These are phyloP conservation scores for Thamnaconus septentrionalis DNA, from an alignment of 2,113 vertebrate genomes.

Conservation along the genomic window DNA sequence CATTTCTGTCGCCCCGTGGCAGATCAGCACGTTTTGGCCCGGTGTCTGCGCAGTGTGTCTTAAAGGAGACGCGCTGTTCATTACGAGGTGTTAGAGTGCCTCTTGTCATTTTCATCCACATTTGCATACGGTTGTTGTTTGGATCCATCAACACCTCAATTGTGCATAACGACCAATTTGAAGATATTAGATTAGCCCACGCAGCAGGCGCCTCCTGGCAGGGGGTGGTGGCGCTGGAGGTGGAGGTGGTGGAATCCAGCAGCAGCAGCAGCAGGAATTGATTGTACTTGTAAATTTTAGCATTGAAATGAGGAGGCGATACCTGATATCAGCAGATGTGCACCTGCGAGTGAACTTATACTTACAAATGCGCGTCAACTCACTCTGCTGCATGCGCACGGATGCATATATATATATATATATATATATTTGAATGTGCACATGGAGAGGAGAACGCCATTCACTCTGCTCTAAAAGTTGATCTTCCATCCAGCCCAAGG, in stretches of 20 bases:
- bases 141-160: constrained; percentile 73
- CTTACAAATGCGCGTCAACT: neutral
- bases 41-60: constrained; percentile 50
- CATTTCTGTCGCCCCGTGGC: constrained; percentile 53
- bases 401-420: neutral
- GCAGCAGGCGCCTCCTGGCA: constrained; percentile 24
- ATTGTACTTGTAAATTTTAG: constrained; percentile 11
- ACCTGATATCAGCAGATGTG: constrained; percentile 16
- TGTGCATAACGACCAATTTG: constrained; percentile 66
- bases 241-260: too few species aligned
- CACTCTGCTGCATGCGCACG: neutral
- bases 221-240: constrained; percentile 11
- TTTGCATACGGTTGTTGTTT: constrained; percentile 62
- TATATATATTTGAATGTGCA: neutral
- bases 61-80: constrained; percentile 53
- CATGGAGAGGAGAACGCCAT: constrained; percentile 4
- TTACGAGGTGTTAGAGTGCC: constrained; percentile 74
- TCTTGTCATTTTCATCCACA: constrained; percentile 58
- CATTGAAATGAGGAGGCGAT: constrained; percentile 13
- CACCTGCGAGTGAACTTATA: constrained; percentile 8
- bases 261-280: too few species aligned
- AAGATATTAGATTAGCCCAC: constrained; percentile 60
- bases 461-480: constrained; percentile 63
- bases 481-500: constrained; percentile 75
- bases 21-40: constrained; percentile 69